Conservation (phyloP, 2,113 vertebrate genomes). For the Myotis yumanensis region DNA sequence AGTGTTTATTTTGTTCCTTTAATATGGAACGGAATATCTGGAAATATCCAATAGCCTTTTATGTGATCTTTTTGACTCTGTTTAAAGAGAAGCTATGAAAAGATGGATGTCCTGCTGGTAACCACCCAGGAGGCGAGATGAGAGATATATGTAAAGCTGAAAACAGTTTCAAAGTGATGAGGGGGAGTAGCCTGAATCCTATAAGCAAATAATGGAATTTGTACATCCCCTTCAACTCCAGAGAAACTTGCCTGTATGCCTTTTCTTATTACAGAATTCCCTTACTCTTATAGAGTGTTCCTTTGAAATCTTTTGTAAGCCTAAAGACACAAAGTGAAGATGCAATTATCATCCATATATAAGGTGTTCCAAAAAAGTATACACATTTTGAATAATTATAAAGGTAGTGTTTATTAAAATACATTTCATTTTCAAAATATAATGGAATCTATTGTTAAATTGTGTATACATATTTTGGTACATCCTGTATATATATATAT, state of each 20-base stretch:
- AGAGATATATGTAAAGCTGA: constrained; percentile 38
- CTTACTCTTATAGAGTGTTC: not conserved
- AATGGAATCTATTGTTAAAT: too few relatives aligned
- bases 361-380: too few relatives aligned
- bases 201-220: constrained; percentile 78
- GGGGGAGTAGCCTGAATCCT: constrained; percentile 57
- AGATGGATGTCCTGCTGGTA: constrained; percentile 66
- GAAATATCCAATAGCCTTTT: constrained; percentile 58
- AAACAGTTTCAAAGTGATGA: constrained; percentile 74
- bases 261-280: constrained; percentile 53
- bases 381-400: too few relatives aligned
- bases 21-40: not conserved
- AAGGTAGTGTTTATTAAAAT: too few relatives aligned
- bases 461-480: too few relatives aligned
- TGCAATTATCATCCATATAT: not conserved
- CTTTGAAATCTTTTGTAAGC: not conserved
- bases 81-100: constrained; percentile 62
- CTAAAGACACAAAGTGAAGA: not conserved
- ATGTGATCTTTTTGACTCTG: constrained; percentile 67
- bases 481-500: too few relatives aligned
- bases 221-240: constrained; percentile 38
- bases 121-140: constrained; percentile 41
- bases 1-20: constrained; percentile 48
- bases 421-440: too few relatives aligned
- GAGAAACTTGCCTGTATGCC: constrained; percentile 37